Conservation (phyloP, 2,797 vertebrate genomes). For the Sebastes kiyomatsui region DNA sequence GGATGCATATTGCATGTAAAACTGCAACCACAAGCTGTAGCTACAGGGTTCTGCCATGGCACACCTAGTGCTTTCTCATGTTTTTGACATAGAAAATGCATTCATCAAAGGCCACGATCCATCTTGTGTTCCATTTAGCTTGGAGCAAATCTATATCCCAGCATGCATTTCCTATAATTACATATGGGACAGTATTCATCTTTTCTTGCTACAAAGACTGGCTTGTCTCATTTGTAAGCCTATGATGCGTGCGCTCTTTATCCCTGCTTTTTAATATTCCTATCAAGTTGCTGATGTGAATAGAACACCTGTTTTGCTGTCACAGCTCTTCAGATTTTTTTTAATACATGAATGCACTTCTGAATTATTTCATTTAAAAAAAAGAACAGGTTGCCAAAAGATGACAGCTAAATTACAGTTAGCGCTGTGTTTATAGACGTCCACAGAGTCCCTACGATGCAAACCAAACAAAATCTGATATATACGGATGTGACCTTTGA, state of each 20-base stretch:
- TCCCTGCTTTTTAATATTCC: constrained; percentile 41
- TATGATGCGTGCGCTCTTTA: constrained; percentile 25
- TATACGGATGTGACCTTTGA: constrained; percentile 57
- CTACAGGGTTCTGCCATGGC: neutral
- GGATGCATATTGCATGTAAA: neutral
- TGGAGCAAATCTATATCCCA: constrained; percentile 68
- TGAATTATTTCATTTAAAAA: constrained; percentile 18
- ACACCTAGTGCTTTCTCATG: constrained; percentile 2
- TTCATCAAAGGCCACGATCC: constrained; percentile 58
- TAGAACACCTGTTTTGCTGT: constrained; percentile 29
- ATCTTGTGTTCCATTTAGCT: constrained; percentile 65
- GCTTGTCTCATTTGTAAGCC: constrained; percentile 44
- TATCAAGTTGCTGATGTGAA: constrained; percentile 23
- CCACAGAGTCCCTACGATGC: neutral
- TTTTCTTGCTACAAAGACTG: constrained; percentile 41
- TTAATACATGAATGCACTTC: constrained; percentile 11
- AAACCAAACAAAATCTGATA: constrained; percentile 31
- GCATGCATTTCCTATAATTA: constrained; percentile 72
- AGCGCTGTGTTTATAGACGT: constrained; percentile 9
- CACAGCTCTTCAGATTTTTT: constrained; percentile 9
- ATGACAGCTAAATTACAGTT: constrained; percentile 21
- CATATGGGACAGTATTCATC: constrained; percentile 57
- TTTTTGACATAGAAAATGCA: constrained; percentile 50
- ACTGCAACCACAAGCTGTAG: neutral
- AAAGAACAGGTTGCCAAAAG: neutral